phyloP scores from a whole-genome alignment of 2,113 vertebrate genomes.

The Cynocephalus volans region DNA sequence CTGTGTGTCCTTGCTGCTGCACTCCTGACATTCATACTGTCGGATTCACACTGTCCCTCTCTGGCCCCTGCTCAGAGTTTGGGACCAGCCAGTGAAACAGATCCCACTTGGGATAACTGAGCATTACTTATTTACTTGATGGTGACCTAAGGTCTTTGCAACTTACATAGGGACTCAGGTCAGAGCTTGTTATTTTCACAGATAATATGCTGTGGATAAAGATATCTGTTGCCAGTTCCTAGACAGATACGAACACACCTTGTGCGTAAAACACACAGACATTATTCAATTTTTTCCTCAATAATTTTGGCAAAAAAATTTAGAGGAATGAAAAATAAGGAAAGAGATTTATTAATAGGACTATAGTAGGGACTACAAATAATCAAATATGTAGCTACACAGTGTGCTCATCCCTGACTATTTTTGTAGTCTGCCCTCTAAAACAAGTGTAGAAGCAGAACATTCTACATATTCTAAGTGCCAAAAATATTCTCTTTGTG shows the following conservation, averaged over 20 bases:
- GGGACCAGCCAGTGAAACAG: background rate
- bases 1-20: background rate
- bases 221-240: background rate
- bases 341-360: background rate
- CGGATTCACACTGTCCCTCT: background rate
- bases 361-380: too few relatives aligned
- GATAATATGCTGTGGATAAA: background rate
- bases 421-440: background rate
- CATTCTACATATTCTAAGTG: background rate
- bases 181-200: background rate
- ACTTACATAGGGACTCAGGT: background rate
- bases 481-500: slow-evolving; percentile 23
- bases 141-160: background rate
- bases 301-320: background rate
- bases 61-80: background rate
- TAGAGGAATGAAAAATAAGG: background rate
- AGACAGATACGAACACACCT: background rate
- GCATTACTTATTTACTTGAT: background rate
- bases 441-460: background rate
- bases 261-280: background rate
- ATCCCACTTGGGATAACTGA: background rate
- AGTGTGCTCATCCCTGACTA: background rate
- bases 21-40: background rate
- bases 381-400: background rate
- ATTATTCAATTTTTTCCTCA: background rate